Evolutionary conservation across 1,140 invertebrate species (phyloP), one percentile per base, ranked within the genome.

Genomic region (Penaeus vannamei): DNA sequence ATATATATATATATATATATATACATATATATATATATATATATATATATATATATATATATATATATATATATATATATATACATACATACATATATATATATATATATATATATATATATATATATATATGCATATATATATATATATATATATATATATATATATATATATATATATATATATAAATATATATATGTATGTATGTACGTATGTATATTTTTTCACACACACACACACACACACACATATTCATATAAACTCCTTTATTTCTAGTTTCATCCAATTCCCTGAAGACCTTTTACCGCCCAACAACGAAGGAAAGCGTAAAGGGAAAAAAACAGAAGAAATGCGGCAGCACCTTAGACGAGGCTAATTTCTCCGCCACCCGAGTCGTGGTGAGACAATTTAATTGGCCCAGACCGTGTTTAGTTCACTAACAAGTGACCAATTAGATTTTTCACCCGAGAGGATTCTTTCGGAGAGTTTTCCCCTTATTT

Each of bases 81-180:
- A 69, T 69, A 23, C 32, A 69, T 69, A 23, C 32, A 69, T 69
- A 69, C 23, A 69, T 69, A 69, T 69, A 69, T 69, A 69, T 69
- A 69, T 69, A 69, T 69, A 69, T 69, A 69, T 69, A 69, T 69
- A 69, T 69, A 69, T 20, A 69, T 69, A 23, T 69, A 69, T 69
- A 69, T 72, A 72, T 20, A 19, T 72, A 72, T 72, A 1, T 72
- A 72, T 26, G n/a, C 32, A 72, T 22, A 72, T 22, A 72, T 22
- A 72, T 22, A 72, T 22, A 69, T 23, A 69, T 69, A 69, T 23
- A 69, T 23, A 69, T 23, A 14, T 23, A 69, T 23, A 69, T 23
- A 23, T 23, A 69, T 23, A 69, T 23, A 69, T 23, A 69, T 69
- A 69, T 3, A 69, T 23, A 69, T 23, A 69, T 23, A 69, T 23